Evolutionary conservation across 2,797 vertebrate genomes (phyloP), one percentile per base, ranked within the genome.

Genomic region (Lacerta bilineata): DNA sequence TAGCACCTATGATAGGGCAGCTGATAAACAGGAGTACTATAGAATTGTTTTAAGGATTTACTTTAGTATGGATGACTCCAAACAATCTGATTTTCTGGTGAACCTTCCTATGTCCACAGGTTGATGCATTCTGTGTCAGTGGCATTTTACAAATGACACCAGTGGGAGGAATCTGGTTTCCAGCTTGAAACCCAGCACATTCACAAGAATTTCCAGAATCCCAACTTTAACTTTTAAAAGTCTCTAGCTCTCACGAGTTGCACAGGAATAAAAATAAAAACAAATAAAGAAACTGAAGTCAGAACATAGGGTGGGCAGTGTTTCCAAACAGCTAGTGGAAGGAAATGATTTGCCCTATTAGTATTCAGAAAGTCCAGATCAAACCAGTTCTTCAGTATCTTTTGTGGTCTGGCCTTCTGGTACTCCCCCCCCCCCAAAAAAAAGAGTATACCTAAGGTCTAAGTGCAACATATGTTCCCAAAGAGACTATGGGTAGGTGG

Each of bases 401-500:
- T 41, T 2, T 64, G 50, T 20, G 29, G 17, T 8, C 71, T 36
- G 15, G 15, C n/a, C 33, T 36, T 33, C 29, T 59, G 50, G 18
- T 80, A 33, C 50, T 55, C 1, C 3, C 2, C 29, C 13, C 1
- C 50, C 18, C 2, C 0, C 29, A n/a, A n/a, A n/a, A 15, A 50
- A 39, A 39, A 39, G 11, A 86, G 1, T 1, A 23, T 8, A 29
- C 29, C 80, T 41, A 91, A 91, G 20, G n/a, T 75, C 87, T 23
- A 41, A 69, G 39, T 68, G 66, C 90, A 87, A 25, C 13, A 55
- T 55, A 55, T 55, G 13, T 55, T 55, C 50, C 50, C 3, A 61
- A 39, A 36, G 43, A 83, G 79, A 80, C 79, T 91, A 86, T 82
- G 6, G 27, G 18, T 18, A 86, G 87, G 15, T 81, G 84, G 87